phyloP scores from a whole-genome alignment of 2,888 invertebrate genomes.

The Caenorhabditis becei region DNA sequence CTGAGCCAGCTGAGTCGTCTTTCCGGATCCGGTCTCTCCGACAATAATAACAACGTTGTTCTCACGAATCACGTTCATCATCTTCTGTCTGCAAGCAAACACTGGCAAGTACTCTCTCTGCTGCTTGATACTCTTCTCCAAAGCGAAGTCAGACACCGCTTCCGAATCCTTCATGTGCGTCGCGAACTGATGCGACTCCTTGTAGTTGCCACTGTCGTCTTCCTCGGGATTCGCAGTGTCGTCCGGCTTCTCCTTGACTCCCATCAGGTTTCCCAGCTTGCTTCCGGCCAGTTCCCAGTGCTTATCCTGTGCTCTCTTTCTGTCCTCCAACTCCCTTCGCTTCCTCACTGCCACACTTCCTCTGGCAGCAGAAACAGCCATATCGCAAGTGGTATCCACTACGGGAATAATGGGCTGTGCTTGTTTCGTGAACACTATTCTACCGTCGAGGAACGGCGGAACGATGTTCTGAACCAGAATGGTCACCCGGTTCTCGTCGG shows the following conservation, averaged over 20 bases:
- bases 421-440: constrained; percentile 94
- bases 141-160: constrained; percentile 89
- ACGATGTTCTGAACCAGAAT: constrained; percentile 97
- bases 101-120: constrained; percentile 95
- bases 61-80: constrained; percentile 83
- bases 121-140: constrained; percentile 87
- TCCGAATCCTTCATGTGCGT: constrained; percentile 88
- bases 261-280: constrained; percentile 96
- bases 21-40: constrained; percentile 88
- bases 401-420: constrained; percentile 75
- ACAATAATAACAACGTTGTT: constrained; percentile 84
- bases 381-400: constrained; percentile 94
- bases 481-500: constrained; percentile 92
- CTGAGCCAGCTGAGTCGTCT: constrained; percentile 88
- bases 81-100: constrained; percentile 94
- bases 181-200: constrained; percentile 94
- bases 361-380: constrained; percentile 96
- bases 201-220: constrained; percentile 68
- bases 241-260: constrained; percentile 88
- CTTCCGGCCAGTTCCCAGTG: constrained; percentile 99
- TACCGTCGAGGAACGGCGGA: constrained; percentile 97
- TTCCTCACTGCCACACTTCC: constrained; percentile 93
- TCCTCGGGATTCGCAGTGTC: constrained; percentile 84
- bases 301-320: constrained; percentile 95
- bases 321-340: constrained; percentile 95